Evolutionary conservation across 2,888 invertebrate species (phyloP), one percentile per base, ranked within the genome.

Genomic region (Andrena trimmerana): DNA sequence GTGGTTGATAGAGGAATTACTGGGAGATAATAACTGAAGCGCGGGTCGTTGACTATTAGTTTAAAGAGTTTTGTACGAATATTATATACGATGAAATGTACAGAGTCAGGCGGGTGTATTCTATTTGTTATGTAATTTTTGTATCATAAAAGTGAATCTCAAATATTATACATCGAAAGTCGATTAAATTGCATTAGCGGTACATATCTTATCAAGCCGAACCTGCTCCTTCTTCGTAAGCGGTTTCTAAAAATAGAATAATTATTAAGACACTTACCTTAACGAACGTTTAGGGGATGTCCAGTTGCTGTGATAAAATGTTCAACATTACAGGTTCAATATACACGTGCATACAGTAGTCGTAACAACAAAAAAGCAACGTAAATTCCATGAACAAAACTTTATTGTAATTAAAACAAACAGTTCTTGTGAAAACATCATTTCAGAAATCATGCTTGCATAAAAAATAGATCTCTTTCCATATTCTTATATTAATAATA

Each of bases 91-190:
- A 42, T 63, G 33, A 60, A 20, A 29, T 77, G 73, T 74, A 78
- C 88, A 88, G 73, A 88, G 73, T 90, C 89, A 54, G 85, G 85
- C 84, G 33, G n/a, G 29, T 57, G 36, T 69, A 69, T 54, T 74
- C 24, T 67, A 69, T 73, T 78, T 66, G 60, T 83, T 76, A 73
- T 62, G 31, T 24, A n/a, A 31, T n/a, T 69, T 81, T 72, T 80
- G 31, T 65, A 76, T 62, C 42, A 59, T 68, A 78, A 66, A 66
- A 33, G 2, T 52, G 1, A 16, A n/a, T 31, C 10, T 29, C 8
- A 59, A 31, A 33, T 31, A 68, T 54, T 63, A 76, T 63, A 60
- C 16, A 48, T 62, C 4, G 24, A 68, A 57, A 57, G 57, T 71
- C 24, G 27, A 65, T 60, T 10, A 85, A 83, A 33, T 84, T 66